phyloP scores from a whole-genome alignment of 1,140 invertebrate species.

The Drosophila saltans region DNA sequence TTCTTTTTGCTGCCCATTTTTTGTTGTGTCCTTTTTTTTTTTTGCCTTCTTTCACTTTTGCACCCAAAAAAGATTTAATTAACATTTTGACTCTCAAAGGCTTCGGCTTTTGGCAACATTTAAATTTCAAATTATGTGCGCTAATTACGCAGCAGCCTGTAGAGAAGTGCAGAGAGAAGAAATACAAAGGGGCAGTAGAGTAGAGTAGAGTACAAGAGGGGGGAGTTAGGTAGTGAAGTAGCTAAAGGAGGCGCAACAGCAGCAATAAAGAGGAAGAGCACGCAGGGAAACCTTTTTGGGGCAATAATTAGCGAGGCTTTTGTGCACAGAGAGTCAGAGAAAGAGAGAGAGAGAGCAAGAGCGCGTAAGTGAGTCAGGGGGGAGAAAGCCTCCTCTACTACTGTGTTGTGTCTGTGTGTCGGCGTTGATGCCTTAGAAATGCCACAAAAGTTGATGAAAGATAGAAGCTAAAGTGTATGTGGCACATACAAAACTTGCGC shows the following conservation, averaged over 20 bases:
- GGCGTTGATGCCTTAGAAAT: slow-evolving; percentile 40
- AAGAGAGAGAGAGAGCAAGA: neutral
- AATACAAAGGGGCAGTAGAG: neutral
- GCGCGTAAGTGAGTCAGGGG: neutral
- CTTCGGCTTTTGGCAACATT: slow-evolving; percentile 77
- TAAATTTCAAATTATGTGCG: slow-evolving; percentile 81
- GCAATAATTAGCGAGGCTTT: slow-evolving; percentile 72
- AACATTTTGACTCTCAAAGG: slow-evolving; percentile 77
- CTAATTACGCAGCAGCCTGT: slow-evolving; percentile 67
- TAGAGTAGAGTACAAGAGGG: neutral
- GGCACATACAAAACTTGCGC: slow-evolving; percentile 14
- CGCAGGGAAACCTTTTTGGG: slow-evolving; percentile 56
- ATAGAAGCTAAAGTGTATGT: neutral
- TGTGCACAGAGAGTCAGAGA: slow-evolving; percentile 41
- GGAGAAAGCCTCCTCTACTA: neutral
- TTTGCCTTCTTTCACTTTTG: slow-evolving; percentile 18
- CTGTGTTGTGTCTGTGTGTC: neutral
- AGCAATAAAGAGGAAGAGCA: neutral
- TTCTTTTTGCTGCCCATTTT: neutral
- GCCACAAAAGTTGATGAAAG: slow-evolving; percentile 20
- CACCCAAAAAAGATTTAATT: slow-evolving; percentile 66
- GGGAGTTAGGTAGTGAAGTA: neutral
- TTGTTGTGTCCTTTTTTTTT: slow-evolving; percentile 10
- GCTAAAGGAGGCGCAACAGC: neutral
- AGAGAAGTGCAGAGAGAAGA: neutral